Percentiles rank a stretch among this genome's conserved stretches.
phyloP scores from a whole-genome alignment of 2,888 invertebrate species.

The Crossocerus cetratus region DNA sequence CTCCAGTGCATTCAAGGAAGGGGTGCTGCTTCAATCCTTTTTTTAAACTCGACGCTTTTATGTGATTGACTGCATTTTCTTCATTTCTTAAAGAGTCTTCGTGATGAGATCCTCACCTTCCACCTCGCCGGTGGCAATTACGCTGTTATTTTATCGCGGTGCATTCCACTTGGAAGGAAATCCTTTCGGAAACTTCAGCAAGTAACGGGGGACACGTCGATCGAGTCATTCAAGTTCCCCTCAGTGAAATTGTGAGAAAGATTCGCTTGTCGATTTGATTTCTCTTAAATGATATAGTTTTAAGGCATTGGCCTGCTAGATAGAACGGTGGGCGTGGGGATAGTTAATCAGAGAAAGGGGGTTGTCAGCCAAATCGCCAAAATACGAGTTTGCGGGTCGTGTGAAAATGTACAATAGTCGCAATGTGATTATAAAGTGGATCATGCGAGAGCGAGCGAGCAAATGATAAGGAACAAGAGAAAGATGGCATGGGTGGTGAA shows the following conservation, averaged over 20 bases:
- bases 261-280: too few relatives aligned
- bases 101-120: constrained; percentile 12
- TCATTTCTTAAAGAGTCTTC: constrained; percentile 39
- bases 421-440: constrained; percentile 70
- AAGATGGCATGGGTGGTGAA: constrained; percentile 33
- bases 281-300: constrained; percentile 17
- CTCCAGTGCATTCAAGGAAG: constrained; percentile 26
- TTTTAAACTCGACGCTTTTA: constrained; percentile 38
- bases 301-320: constrained; percentile 31
- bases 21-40: constrained; percentile 45
- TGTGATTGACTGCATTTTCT: constrained; percentile 39
- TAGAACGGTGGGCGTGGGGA: constrained; percentile 36
- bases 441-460: constrained; percentile 49
- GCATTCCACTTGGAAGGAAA: too few relatives aligned
- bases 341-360: constrained; percentile 33
- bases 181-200: too few relatives aligned
- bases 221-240: too few relatives aligned
- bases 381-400: constrained; percentile 67
- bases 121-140: not conserved
- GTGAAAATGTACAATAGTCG: constrained; percentile 74
- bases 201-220: too few relatives aligned
- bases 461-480: not conserved
- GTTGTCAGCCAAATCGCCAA: constrained; percentile 56
- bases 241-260: too few relatives aligned
- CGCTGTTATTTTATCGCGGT: too few relatives aligned